These are phyloP conservation scores for Falcunculus frontatus DNA, from an alignment of 2,113 vertebrate species.

Conservation along the genomic window DNA sequence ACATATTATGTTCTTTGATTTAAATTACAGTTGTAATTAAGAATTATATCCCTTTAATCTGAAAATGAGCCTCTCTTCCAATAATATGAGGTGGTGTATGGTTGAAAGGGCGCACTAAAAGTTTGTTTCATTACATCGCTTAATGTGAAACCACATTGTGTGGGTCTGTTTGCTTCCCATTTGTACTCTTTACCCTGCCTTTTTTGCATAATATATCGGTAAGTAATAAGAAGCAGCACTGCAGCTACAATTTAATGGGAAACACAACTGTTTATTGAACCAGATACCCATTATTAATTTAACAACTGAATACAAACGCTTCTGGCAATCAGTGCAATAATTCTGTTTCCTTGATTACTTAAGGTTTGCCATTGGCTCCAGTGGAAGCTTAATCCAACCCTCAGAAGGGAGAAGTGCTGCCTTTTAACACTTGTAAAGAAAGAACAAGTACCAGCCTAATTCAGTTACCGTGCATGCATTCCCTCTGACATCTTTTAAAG, in stretches of 20 bases:
- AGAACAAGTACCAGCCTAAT: not conserved
- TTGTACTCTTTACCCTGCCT: not conserved
- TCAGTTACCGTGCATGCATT: not conserved
- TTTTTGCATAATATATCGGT: conserved; percentile 53
- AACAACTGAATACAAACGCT: conserved; percentile 49
- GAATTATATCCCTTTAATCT: not conserved
- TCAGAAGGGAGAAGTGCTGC: not conserved
- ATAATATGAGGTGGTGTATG: too few relatives aligned
- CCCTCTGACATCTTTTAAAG: not conserved
- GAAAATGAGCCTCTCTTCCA: not conserved
- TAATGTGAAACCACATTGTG: not conserved
- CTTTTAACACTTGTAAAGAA: conserved; percentile 32
- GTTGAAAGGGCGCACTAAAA: not conserved
- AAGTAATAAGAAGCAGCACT: conserved; percentile 32
- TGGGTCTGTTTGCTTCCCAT: not conserved
- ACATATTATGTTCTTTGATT: not conserved
- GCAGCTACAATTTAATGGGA: conserved; percentile 33
- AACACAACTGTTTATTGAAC: conserved; percentile 64
- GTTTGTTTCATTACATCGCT: not conserved
- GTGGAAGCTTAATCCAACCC: conserved; percentile 10
- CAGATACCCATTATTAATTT: conserved; percentile 66
- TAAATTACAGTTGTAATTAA: not conserved
- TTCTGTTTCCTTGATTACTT: conserved; percentile 58
- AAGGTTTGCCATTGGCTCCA: conserved; percentile 25
- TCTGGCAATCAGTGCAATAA: conserved; percentile 54